Conservation (phyloP, 2,888 invertebrate species). For the Drosophila flavopinicola region DNA sequence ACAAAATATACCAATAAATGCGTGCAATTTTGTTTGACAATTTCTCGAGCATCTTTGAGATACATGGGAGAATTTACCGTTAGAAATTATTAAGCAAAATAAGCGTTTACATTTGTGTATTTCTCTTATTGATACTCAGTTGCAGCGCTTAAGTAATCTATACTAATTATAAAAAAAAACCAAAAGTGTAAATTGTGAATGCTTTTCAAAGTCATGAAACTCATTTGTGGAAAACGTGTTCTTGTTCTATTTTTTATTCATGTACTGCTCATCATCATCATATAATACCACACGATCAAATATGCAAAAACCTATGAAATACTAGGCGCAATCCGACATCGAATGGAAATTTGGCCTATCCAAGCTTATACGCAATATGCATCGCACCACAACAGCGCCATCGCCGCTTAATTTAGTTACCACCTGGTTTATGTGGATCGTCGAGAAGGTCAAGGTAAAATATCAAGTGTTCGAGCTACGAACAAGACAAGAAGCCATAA, state of each 20-base stretch:
- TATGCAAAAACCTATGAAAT: conserved; percentile 68
- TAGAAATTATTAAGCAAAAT: conserved; percentile 65
- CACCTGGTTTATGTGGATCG: conserved; percentile 95
- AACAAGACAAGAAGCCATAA: background rate
- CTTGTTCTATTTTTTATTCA: conserved; percentile 60
- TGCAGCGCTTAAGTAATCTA: conserved; percentile 73
- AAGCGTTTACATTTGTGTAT: conserved; percentile 66
- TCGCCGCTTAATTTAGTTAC: conserved; percentile 98
- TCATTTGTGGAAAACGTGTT: conserved; percentile 62
- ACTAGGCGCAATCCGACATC: conserved; percentile 98
- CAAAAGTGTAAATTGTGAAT: conserved; percentile 23
- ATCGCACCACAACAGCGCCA: conserved; percentile 98
- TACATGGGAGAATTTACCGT: background rate
- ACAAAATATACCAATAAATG: conserved; percentile 70
- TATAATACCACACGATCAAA: conserved; percentile 24
- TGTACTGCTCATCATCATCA: conserved; percentile 39
- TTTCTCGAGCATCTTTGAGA: conserved; percentile 44
- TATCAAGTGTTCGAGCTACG: conserved; percentile 66
- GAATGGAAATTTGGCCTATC: conserved; percentile 99
- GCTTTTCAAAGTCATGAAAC: conserved; percentile 54
- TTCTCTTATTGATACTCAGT: conserved; percentile 58
- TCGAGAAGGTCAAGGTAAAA: conserved; percentile 90
- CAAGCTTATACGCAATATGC: conserved; percentile 99
- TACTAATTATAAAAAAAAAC: conserved; percentile 8
- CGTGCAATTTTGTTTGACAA: conserved; percentile 64